Percentiles rank a stretch among this genome's conserved stretches.
phyloP scores from a whole-genome alignment of 2,797 vertebrate genomes.

The Menidia menidia region DNA sequence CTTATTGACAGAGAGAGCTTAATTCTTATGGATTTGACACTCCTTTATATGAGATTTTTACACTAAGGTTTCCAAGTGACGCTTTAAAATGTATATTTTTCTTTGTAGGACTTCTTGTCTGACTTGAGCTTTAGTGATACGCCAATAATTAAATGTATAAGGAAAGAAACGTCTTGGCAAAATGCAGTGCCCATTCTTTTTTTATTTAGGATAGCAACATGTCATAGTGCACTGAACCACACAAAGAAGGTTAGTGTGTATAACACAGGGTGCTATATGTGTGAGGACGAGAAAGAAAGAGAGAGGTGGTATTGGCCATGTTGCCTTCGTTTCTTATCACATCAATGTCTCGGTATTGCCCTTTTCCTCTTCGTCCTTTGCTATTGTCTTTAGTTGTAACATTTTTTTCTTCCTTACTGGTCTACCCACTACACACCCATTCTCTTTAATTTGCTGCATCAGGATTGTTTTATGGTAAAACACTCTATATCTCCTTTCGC shows the following conservation, averaged over 20 bases:
- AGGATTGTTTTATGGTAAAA: conserved; percentile 42
- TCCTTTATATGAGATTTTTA: not conserved
- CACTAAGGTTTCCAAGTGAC: not conserved
- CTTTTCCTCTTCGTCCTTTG: conserved; percentile 49
- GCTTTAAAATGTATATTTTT: too few relatives aligned
- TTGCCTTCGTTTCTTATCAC: conserved; percentile 69
- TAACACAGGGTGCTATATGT: conserved; percentile 15
- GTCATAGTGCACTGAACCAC: conserved; percentile 49
- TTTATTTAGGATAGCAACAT: conserved; percentile 42
- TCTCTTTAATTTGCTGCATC: conserved; percentile 26
- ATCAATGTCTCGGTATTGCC: conserved; percentile 57
- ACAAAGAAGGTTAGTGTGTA: conserved; percentile 41
- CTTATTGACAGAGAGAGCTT: not conserved
- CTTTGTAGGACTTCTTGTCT: not conserved
- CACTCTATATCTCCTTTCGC: conserved; percentile 16
- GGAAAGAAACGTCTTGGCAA: conserved; percentile 6
- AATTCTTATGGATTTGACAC: not conserved
- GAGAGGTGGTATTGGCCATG: conserved; percentile 41
- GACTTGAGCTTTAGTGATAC: not conserved
- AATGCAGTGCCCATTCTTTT: conserved; percentile 9
- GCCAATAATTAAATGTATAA: conserved; percentile 1
- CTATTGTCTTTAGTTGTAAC: conserved; percentile 31
- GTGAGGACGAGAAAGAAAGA: conserved; percentile 7
- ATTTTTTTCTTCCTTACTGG: conserved; percentile 14
- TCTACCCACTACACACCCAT: conserved; percentile 9